A percentile compares a stretch with the other conserved stretches of the same genome.
These are phyloP conservation scores for Agrotis puta DNA, from an alignment of 2,888 invertebrate species.

Conservation along the genomic window DNA sequence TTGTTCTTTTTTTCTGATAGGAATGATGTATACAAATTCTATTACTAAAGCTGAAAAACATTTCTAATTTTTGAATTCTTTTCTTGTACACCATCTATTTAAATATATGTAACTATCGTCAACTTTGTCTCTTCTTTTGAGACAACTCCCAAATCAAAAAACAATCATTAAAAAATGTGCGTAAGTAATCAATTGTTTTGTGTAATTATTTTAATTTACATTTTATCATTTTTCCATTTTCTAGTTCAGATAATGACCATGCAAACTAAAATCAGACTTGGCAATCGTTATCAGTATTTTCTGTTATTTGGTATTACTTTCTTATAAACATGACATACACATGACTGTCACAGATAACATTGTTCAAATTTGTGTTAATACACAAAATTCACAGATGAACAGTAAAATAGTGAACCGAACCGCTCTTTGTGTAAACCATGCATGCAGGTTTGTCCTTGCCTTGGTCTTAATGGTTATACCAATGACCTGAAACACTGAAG, in stretches of 20 bases:
- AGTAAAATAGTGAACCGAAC: slow-evolving; percentile 2
- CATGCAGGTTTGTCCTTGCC: slow-evolving; percentile 11
- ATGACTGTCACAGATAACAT: slow-evolving; percentile 32
- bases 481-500: slow-evolving; percentile 18
- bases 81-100: too few relatives aligned
- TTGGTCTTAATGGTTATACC: slow-evolving; percentile 19
- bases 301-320: slow-evolving; percentile 12
- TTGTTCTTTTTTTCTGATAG: neutral
- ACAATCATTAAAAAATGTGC: too few relatives aligned
- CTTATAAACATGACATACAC: neutral
- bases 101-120: too few relatives aligned
- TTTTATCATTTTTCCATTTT: neutral
- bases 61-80: too few relatives aligned
- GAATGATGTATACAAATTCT: neutral
- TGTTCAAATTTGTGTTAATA: slow-evolving; percentile 14
- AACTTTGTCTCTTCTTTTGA: too few relatives aligned
- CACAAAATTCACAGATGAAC: slow-evolving; percentile 34
- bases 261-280: neutral
- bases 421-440: slow-evolving; percentile 42
- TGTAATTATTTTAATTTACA: neutral
- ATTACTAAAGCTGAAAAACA: too few relatives aligned
- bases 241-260: slow-evolving; percentile 6
- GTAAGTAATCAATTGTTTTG: too few relatives aligned
- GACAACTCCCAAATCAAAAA: too few relatives aligned
- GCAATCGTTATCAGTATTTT: neutral